These are phyloP conservation scores for Actinemys pallida DNA, from an alignment of 2,113 vertebrate genomes.

Conservation along the genomic window DNA sequence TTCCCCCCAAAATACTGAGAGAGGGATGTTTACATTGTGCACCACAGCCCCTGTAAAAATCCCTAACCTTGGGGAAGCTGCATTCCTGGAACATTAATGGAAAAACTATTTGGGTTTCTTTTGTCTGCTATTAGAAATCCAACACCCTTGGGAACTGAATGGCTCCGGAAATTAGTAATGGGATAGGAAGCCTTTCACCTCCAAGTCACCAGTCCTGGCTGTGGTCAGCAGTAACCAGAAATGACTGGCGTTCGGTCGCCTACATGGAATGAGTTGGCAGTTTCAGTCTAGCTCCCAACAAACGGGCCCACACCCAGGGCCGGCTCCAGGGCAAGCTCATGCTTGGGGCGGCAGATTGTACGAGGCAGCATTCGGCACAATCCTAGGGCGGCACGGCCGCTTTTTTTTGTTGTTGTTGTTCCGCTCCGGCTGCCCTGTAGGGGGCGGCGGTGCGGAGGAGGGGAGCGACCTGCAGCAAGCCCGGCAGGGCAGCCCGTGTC, in stretches of 20 bases:
- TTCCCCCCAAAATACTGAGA: background rate
- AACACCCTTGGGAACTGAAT: background rate
- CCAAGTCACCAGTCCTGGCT: background rate
- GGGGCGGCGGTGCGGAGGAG: too few species aligned
- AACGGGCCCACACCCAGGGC: too few species aligned
- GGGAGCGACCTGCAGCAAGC: too few species aligned
- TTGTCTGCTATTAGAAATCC: background rate
- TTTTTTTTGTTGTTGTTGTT: too few species aligned
- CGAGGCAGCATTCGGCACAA: too few species aligned
- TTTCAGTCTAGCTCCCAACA: background rate
- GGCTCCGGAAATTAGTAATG: background rate
- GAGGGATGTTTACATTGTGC: background rate
- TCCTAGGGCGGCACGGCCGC: too few species aligned
- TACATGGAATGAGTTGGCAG: background rate
- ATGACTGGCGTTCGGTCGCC: background rate
- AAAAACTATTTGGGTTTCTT: background rate
- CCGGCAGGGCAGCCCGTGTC: too few species aligned
- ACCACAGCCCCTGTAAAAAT: background rate
- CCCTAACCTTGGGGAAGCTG: accelerated
- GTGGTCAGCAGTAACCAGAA: accelerated
- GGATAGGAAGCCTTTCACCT: background rate
- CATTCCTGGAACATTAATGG: accelerated
- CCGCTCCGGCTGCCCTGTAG: too few species aligned
- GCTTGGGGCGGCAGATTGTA: too few species aligned
- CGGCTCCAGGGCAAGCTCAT: too few species aligned